These are phyloP conservation scores for Bombus pyrosoma DNA, from an alignment of 1,140 invertebrate species.

Conservation along the genomic window DNA sequence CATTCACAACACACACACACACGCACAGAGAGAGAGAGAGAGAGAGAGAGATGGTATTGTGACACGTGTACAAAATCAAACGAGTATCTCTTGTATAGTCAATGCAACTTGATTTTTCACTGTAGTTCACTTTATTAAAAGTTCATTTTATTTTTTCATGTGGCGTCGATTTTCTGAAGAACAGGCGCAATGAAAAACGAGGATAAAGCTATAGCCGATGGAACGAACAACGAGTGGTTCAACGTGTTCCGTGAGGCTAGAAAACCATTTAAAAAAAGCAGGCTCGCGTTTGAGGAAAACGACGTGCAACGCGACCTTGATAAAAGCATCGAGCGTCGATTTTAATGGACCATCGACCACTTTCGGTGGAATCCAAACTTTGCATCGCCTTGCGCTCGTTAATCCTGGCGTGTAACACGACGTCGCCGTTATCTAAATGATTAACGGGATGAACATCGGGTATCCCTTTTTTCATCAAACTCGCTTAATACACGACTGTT, in stretches of 20 bases:
- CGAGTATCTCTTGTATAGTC: not conserved
- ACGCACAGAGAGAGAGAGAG: no score
- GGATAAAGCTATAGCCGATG: not conserved
- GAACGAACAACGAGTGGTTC: not conserved
- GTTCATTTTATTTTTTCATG: not conserved
- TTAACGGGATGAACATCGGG: conserved; percentile 37
- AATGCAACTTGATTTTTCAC: not conserved
- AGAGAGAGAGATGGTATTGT: not conserved
- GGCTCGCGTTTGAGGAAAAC: not conserved
- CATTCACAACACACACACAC: not conserved
- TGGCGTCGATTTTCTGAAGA: not conserved
- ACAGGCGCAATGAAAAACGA: not conserved
- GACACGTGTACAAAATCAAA: not conserved
- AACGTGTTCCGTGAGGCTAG: not conserved
- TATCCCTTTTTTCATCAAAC: not conserved
- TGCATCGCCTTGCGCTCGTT: conserved; percentile 34
- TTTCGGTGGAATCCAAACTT: conserved; percentile 12
- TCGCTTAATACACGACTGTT: not conserved
- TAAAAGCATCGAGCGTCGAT: not conserved
- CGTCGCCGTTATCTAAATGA: conserved; percentile 47
- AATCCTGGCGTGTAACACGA: conserved; percentile 48
- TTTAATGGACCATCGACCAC: conserved; percentile 28
- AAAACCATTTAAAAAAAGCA: not conserved
- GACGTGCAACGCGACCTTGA: conserved; percentile 1
- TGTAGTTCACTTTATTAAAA: not conserved